phyloP scores from a whole-genome alignment of 2,113 vertebrate species.

The Vombatus ursinus region DNA sequence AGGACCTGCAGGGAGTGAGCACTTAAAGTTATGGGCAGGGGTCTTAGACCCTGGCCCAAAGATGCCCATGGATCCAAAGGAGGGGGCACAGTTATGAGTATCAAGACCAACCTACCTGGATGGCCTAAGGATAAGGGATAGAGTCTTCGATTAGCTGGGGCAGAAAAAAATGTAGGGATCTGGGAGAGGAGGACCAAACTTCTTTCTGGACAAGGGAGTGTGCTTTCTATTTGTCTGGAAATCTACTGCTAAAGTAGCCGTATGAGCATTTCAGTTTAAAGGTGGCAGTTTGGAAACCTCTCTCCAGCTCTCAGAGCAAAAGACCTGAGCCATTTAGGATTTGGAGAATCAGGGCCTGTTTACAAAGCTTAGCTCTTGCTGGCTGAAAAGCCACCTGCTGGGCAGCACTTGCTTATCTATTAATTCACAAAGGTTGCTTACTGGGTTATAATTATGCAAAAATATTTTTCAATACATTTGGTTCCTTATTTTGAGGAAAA shows the following conservation, averaged over 20 bases:
- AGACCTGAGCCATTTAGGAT: background rate
- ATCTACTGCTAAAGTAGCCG: background rate
- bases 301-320: conserved; percentile 18
- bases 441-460: background rate
- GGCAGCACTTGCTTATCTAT: background rate
- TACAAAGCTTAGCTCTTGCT: conserved; percentile 36
- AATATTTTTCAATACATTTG: background rate
- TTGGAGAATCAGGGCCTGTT: conserved; percentile 45
- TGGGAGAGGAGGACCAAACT: conserved; percentile 19
- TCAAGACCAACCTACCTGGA: background rate
- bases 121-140: background rate
- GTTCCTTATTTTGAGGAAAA: conserved; percentile 49
- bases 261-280: conserved; percentile 41
- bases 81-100: background rate
- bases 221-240: conserved; percentile 55
- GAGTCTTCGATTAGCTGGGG: background rate
- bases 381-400: background rate
- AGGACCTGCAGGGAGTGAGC: background rate
- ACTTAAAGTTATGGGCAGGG: background rate
- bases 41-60: background rate
- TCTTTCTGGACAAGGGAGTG: conserved; percentile 37
- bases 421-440: background rate
- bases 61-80: background rate
- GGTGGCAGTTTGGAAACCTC: conserved; percentile 13
- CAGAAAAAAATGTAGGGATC: background rate